phyloP scores from a whole-genome alignment of 2,797 vertebrate species.

The Pseudopleuronectes americanus region DNA sequence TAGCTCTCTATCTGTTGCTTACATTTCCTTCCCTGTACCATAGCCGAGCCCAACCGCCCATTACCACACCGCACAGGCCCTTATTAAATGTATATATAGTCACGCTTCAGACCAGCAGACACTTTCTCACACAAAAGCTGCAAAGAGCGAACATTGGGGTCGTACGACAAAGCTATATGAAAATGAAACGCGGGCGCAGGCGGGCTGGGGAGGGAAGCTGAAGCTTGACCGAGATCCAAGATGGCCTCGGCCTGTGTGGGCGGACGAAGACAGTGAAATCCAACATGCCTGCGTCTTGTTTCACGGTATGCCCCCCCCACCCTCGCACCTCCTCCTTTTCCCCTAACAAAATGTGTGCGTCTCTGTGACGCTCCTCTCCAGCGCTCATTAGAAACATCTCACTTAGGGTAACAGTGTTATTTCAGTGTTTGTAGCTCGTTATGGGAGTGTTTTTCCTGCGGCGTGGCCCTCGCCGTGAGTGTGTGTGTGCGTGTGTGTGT shows the following conservation, averaged over 20 bases:
- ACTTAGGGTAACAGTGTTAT: constrained; percentile 79
- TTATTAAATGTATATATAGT: constrained; percentile 90
- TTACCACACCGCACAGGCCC: constrained; percentile 83
- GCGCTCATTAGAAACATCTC: constrained; percentile 79
- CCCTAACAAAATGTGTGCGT: constrained; percentile 26
- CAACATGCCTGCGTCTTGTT: constrained; percentile 66
- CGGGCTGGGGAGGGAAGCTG: constrained; percentile 38
- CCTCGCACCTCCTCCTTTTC: neutral
- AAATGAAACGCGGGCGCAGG: constrained; percentile 37
- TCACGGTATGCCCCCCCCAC: constrained; percentile 28
- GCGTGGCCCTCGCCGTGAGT: constrained; percentile 48
- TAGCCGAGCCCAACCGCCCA: constrained; percentile 79
- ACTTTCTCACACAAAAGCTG: constrained; percentile 79
- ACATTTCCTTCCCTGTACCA: constrained; percentile 79
- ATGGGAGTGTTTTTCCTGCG: constrained; percentile 77
- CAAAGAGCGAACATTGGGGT: constrained; percentile 53
- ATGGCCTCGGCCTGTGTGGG: constrained; percentile 68
- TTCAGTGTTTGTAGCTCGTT: constrained; percentile 80
- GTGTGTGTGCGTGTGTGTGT: constrained; percentile 49
- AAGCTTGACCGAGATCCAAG: constrained; percentile 66
- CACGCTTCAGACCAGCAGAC: constrained; percentile 76
- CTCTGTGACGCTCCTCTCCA: constrained; percentile 56
- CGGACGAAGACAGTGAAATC: constrained; percentile 57
- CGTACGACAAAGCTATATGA: constrained; percentile 53
- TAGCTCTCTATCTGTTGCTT: constrained; percentile 72